Conservation (phyloP, 2,888 invertebrate genomes). For the Harpagoxenus sublaevis region DNA sequence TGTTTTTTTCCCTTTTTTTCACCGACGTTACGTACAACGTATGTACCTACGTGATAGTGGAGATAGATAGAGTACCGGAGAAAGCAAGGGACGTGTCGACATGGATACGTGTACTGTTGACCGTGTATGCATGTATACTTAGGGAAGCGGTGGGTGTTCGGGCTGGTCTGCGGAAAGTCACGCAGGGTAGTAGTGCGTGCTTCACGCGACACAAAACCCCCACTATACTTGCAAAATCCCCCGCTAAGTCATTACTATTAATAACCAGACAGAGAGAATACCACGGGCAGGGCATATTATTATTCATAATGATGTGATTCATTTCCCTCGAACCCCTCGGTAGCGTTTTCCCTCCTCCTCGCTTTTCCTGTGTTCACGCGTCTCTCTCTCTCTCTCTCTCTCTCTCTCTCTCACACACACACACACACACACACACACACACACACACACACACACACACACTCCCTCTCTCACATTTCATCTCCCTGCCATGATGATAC, state of each 20-base stretch:
- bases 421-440: neutral
- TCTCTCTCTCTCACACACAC: slow-evolving; percentile 20
- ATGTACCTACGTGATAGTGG: slow-evolving; percentile 46
- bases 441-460: neutral
- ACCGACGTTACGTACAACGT: slow-evolving; percentile 41
- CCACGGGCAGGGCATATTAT: slow-evolving; percentile 76
- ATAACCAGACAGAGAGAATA: slow-evolving; percentile 80
- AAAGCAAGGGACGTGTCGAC: slow-evolving; percentile 52
- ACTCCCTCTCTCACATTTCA: slow-evolving; percentile 50
- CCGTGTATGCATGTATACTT: slow-evolving; percentile 40
- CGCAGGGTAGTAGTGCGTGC: slow-evolving; percentile 78
- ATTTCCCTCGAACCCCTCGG: slow-evolving; percentile 76
- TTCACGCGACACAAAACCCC: slow-evolving; percentile 80
- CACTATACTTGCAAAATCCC: slow-evolving; percentile 75
- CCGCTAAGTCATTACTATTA: slow-evolving; percentile 82
- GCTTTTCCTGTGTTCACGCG: slow-evolving; percentile 14
- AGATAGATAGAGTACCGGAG: slow-evolving; percentile 46
- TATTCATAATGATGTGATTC: slow-evolving; percentile 83
- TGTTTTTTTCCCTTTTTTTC: slow-evolving; percentile 45
- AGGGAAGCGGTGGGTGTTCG: slow-evolving; percentile 61
- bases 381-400: slow-evolving; percentile 44
- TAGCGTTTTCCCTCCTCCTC: slow-evolving; percentile 59
- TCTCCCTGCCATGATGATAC: slow-evolving; percentile 56
- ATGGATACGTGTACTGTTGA: slow-evolving; percentile 44
- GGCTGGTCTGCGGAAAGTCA: slow-evolving; percentile 51